Evolutionary conservation across 2,113 vertebrate species (phyloP).

Genomic region (Neopipo cinnamomea): DNA sequence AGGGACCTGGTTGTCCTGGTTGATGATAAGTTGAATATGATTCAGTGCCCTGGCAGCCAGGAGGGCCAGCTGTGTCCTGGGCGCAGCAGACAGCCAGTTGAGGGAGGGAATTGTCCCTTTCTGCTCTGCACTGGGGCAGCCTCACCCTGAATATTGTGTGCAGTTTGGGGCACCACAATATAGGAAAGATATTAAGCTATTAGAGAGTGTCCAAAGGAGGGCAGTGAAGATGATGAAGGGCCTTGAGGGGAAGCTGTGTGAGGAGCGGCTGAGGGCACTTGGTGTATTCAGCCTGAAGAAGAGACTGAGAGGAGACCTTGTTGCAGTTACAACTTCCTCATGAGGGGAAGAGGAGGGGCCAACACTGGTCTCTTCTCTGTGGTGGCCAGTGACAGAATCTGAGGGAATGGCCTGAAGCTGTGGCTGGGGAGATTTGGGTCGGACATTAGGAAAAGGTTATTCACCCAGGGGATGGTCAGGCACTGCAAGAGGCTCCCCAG

Average conservation of each 20-base stretch:
- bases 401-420: not conserved
- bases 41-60: not conserved
- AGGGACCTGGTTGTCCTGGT: not conserved
- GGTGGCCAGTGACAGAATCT: not conserved
- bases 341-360: not conserved
- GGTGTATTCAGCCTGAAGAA: not conserved
- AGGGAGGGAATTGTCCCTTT: not conserved
- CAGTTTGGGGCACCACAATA: not conserved
- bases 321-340: not conserved
- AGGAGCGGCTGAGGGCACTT: not conserved
- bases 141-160: not conserved
- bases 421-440: not conserved
- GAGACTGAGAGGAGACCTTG: not conserved
- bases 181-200: not conserved
- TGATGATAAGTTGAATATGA: not conserved
- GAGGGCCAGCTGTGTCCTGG: not conserved
- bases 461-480: not conserved
- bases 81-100: not conserved
- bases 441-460: not conserved
- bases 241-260: not conserved
- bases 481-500: not conserved
- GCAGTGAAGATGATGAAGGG: not conserved
- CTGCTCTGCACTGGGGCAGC: not conserved
- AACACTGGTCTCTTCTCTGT: not conserved
- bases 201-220: not conserved